These are phyloP conservation scores for Bradysia coprophila DNA, from an alignment of 1,140 invertebrate species.

Conservation along the genomic window DNA sequence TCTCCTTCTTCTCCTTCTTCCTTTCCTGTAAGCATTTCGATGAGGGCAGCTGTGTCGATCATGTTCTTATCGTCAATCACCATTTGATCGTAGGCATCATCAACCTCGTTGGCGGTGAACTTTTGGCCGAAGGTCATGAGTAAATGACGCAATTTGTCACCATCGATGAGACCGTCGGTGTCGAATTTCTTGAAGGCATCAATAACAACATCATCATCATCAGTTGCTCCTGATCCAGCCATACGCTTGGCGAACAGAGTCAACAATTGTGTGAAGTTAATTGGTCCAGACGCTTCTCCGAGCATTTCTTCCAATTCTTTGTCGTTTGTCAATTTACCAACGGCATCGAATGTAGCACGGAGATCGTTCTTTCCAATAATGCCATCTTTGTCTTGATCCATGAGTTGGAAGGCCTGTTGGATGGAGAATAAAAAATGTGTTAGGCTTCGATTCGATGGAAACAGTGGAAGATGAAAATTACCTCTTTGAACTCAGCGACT, in stretches of 20 bases:
- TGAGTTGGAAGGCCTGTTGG: constrained; percentile 81
- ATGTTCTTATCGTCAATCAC: constrained; percentile 82
- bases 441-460: constrained; percentile 11
- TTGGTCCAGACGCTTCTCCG: constrained; percentile 72
- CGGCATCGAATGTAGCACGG: constrained; percentile 84
- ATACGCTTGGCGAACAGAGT: constrained; percentile 82
- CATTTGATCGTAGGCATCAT: constrained; percentile 90
- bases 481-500: constrained; percentile 92
- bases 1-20: constrained; percentile 54
- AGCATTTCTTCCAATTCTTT: constrained; percentile 86
- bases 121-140: constrained; percentile 94
- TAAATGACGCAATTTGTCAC: constrained; percentile 80
- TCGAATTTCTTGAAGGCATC: constrained; percentile 94
- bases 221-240: constrained; percentile 54
- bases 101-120: constrained; percentile 80
- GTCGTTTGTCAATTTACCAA: constrained; percentile 77
- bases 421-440: constrained; percentile 14
- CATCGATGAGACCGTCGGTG: constrained; percentile 70
- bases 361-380: constrained; percentile 93
- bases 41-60: constrained; percentile 79
- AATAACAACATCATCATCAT: constrained; percentile 88
- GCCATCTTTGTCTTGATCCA: constrained; percentile 97
- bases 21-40: constrained; percentile 69
- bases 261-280: constrained; percentile 90
- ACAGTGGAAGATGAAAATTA: constrained; percentile 23